These are phyloP conservation scores for Peromyscus leucopus DNA, from an alignment of 2,113 vertebrate genomes.

Conservation along the genomic window DNA sequence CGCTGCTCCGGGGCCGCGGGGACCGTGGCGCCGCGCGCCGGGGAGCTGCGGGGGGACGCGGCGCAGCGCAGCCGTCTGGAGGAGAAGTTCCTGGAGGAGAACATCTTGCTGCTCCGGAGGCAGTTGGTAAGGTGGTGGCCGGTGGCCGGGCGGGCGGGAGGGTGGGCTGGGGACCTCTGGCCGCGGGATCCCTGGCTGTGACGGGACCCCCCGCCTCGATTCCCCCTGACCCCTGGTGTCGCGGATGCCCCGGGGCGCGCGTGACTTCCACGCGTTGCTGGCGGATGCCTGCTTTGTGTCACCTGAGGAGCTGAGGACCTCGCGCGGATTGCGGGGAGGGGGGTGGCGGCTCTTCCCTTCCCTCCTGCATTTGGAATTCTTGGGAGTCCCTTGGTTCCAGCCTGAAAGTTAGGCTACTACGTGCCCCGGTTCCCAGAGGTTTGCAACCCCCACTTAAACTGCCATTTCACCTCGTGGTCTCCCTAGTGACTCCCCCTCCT, in stretches of 20 bases:
- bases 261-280: not conserved
- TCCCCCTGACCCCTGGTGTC: not conserved
- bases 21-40: slow-evolving; percentile 27
- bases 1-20: slow-evolving; percentile 75
- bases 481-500: not conserved
- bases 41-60: slow-evolving; percentile 80
- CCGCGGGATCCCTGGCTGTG: not conserved
- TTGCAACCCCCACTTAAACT: slow-evolving; percentile 30
- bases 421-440: not conserved
- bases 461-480: slow-evolving; percentile 4
- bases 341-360: not conserved
- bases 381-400: not conserved
- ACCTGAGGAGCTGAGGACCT: slow-evolving; percentile 59
- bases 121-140: slow-evolving; percentile 90
- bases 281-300: slow-evolving; percentile 73
- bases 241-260: not conserved
- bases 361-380: not conserved
- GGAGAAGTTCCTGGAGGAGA: slow-evolving; percentile 95
- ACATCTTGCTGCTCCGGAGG: slow-evolving; percentile 93
- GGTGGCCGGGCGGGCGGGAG: not conserved
- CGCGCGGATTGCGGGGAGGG: not conserved
- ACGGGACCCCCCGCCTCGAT: fast-evolving
- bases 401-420: not conserved
- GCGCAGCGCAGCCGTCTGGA: slow-evolving; percentile 88
- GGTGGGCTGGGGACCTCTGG: not conserved